These are phyloP conservation scores for Acanthornis magna DNA, from an alignment of 2,797 vertebrate genomes.

Conservation along the genomic window DNA sequence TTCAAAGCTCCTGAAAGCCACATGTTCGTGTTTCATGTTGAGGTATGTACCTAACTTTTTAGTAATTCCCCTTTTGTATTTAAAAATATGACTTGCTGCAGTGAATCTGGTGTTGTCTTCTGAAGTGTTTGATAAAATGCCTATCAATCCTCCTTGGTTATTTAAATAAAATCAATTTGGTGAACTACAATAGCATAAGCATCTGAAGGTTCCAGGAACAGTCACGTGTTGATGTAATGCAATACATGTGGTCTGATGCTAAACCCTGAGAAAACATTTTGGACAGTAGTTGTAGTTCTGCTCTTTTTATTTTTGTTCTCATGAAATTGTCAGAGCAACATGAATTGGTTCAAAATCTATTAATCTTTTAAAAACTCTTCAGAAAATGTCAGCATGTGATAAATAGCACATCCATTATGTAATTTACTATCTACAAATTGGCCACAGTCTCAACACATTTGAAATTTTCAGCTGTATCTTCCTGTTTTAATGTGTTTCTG, in stretches of 20 bases:
- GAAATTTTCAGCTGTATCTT: background rate
- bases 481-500: background rate
- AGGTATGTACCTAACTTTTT: background rate
- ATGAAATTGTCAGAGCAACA: background rate
- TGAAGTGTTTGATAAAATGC: background rate
- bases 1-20: background rate
- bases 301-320: background rate
- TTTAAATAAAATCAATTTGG: slow-evolving; percentile 6
- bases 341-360: background rate
- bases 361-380: background rate
- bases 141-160: background rate
- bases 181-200: background rate
- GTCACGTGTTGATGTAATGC: accelerated
- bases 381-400: background rate
- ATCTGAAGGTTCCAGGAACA: background rate
- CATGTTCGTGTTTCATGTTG: background rate
- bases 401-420: background rate
- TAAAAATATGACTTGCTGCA: background rate
- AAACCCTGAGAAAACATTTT: background rate
- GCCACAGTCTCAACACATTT: background rate
- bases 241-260: background rate
- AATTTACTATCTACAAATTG: background rate
- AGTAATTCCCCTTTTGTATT: background rate
- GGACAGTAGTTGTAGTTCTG: background rate
- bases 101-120: background rate